Base-by-base conservation (phyloP, 1,140 invertebrate species). In the Drosophila santomea region DNA sequence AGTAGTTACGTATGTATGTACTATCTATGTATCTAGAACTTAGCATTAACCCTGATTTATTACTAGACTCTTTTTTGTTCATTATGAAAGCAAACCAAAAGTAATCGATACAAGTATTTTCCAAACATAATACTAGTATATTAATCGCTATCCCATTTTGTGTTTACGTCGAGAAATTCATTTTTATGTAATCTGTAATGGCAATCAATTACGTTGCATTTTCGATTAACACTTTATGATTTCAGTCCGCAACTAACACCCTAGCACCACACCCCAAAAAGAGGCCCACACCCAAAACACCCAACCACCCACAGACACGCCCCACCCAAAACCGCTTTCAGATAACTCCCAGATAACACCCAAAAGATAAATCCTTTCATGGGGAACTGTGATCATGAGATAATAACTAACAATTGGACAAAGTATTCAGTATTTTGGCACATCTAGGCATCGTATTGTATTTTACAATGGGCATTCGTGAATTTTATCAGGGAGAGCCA, bases 131-230 rank as follows among this genome's bases (percentile, higher is more conserved):
- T 45, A 17, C 4, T 2, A 20, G 20, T 20, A 60, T 39, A 73
- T 51, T 74, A 69, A 69, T 73, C 56, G 54, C 78, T 76, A 88
- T 84, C 74, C 80, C 84, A 80, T 89, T 89, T 89, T 89, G 84
- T 78, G 84, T 89, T 89, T 64, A 78, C 63, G 63, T 84, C 54
- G 79, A 89, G 84, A 89, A 89, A 89, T 89, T 89, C 84, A 89
- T 89, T 89, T 88, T 89, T 83, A 64, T 80, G 75, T 82, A 80
- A 88, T 74, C 68, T 43, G 74, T 74, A 58, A 60, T 73, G 58
- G 72, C 76, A 81, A 59, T 77, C 72, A 20, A 64, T 72, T 71
- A 47, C 55, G 52, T 71, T 67, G 64, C 62, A 67, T 76, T 69
- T 74, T 44, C 72, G 60, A 23, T 35, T 66, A 63, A 72, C 58